Conservation (phyloP, 2,888 invertebrate species). For the Nemapogon koenigi region DNA sequence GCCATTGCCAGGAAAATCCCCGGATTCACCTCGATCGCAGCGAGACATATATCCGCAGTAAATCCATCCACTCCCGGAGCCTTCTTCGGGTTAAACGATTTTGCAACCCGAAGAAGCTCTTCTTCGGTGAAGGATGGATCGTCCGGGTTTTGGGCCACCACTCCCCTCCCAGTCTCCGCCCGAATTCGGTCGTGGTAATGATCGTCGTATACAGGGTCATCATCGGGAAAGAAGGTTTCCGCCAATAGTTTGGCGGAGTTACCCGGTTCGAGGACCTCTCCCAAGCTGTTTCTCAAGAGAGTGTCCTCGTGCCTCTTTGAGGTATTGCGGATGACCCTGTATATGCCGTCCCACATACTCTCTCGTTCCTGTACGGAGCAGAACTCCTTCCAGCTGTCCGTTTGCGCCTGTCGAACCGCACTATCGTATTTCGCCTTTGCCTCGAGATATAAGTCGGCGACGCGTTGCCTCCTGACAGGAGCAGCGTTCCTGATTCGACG, state of each 20-base stretch:
- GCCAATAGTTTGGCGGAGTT: slow-evolving; percentile 11
- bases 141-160: background rate
- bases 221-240: slow-evolving; percentile 12
- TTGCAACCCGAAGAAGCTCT: slow-evolving; percentile 4
- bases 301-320: slow-evolving; percentile 10
- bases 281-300: slow-evolving; percentile 2
- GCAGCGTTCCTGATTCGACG: slow-evolving; percentile 1
- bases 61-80: slow-evolving; percentile 15
- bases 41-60: slow-evolving; percentile 14
- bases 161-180: slow-evolving; percentile 4
- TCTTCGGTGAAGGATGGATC: slow-evolving; percentile 12
- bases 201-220: slow-evolving; percentile 7
- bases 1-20: slow-evolving; percentile 1
- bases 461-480: slow-evolving; percentile 1
- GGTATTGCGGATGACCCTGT: slow-evolving; percentile 12
- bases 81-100: slow-evolving; percentile 14
- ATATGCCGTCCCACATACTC: slow-evolving; percentile 14
- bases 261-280: background rate
- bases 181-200: slow-evolving; percentile 7
- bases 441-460: slow-evolving; percentile 15
- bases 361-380: slow-evolving; percentile 17
- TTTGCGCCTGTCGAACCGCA: slow-evolving; percentile 11
- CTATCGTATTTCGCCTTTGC: slow-evolving; percentile 15
- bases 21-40: background rate
- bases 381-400: slow-evolving; percentile 17